A percentile compares a stretch with the other conserved stretches of the same genome.
Evolutionary conservation across 2,113 vertebrate genomes (phyloP).

Genomic region (Gymnobelideus leadbeateri): DNA sequence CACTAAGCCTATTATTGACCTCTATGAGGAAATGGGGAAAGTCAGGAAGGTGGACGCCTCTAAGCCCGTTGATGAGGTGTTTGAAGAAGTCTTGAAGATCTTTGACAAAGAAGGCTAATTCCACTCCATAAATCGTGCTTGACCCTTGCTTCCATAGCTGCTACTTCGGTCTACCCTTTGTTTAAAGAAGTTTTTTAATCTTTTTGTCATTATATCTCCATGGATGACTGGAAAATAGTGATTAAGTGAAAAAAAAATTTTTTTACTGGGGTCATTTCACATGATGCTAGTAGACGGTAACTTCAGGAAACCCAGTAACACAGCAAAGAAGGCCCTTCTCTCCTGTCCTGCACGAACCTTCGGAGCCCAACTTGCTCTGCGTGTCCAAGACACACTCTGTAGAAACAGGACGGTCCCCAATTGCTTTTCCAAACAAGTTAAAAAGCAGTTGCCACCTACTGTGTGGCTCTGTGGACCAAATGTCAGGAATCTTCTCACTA

Average conservation of each 20-base stretch:
- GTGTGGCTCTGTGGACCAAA: constrained; percentile 83
- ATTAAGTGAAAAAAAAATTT: constrained; percentile 73
- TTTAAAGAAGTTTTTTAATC: constrained; percentile 83
- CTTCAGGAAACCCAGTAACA: constrained; percentile 69
- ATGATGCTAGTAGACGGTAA: constrained; percentile 64
- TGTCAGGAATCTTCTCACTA: constrained; percentile 69
- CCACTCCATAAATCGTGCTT: constrained; percentile 81
- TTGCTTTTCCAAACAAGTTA: constrained; percentile 62
- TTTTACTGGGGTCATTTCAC: constrained; percentile 69
- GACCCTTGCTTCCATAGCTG: constrained; percentile 87
- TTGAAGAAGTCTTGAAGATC: constrained; percentile 92
- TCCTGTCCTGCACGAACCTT: constrained; percentile 71
- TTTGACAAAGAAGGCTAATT: constrained; percentile 92
- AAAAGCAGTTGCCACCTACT: constrained; percentile 60
- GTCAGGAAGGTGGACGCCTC: too few species aligned
- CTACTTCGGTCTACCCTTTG: constrained; percentile 81
- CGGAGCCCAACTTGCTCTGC: constrained; percentile 71
- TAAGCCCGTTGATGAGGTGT: too few species aligned
- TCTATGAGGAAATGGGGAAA: too few species aligned
- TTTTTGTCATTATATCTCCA: constrained; percentile 80
- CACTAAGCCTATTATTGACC: too few species aligned
- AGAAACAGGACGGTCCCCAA: constrained; percentile 37
- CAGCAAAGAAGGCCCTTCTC: constrained; percentile 66
- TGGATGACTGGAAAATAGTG: constrained; percentile 78
- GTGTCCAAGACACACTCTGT: constrained; percentile 55